Evolutionary conservation across 2,888 invertebrate species (phyloP), one percentile per base, ranked within the genome.

Genomic region (Abrostola triplasia): DNA sequence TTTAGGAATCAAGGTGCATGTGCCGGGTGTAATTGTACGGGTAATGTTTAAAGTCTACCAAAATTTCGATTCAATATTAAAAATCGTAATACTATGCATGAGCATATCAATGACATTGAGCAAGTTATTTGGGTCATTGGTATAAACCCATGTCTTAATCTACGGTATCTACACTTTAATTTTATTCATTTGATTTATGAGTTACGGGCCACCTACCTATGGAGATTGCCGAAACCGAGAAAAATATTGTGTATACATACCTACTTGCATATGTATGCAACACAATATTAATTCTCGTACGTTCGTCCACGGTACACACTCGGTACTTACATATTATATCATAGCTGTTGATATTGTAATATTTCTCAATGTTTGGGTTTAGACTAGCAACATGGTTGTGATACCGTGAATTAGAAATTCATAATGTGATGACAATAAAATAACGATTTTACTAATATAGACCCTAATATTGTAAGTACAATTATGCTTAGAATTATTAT

Each of bases 81-180:
- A 65, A 9, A 10, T 38, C 24, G 4, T 24, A 24, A 24, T 24
- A 4, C 1, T 24, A 24, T 24, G 24, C 24, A 24, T 24, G 24
- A 36, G 35, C 11, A 11, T 48, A 40, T 35, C 40, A 10, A 38
- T 55, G 36, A 35, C 54, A 49, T 52, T 60, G 55, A 52, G 40
- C 35, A 0, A 40, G 42, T 60, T 58, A 70, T 58, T 70, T 48
- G 51, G 65, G 54, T 70, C 57, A 70, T 48, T 60, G 53, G 49
- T 42, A 47, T 42, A 57, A 50, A 54, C n/a, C 37, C 12, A 51
- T 69, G 59, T 48, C 38, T 6, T 48, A 64, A 54, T 47, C 41
- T 7, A 42, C 52, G 37, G 53, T n/a, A n/a, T n/a, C n/a, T n/a
- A 36, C 13, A 64, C 35, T 54, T 48, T 48, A 60, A 42, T 9